phyloP scores from a whole-genome alignment of 2,888 invertebrate genomes.

The Leptinotarsa tumamoca region DNA sequence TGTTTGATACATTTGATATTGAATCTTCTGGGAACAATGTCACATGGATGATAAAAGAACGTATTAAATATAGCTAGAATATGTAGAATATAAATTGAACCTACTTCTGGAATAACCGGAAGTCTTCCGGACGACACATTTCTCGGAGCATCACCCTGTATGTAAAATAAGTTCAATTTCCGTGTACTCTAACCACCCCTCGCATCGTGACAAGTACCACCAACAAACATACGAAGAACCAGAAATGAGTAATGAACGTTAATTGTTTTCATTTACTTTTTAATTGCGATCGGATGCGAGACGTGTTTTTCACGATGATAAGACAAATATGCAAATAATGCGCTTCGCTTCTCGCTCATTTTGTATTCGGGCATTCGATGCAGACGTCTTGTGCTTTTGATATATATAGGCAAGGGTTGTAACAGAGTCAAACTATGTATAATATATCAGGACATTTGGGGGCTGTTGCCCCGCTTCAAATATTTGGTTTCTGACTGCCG shows the following conservation, averaged over 20 bases:
- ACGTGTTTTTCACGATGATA: slow-evolving; percentile 28
- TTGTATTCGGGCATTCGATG: slow-evolving; percentile 29
- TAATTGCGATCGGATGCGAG: slow-evolving; percentile 30
- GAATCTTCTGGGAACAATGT: no score
- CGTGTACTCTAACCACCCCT: slow-evolving; percentile 7
- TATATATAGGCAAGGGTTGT: slow-evolving; percentile 29
- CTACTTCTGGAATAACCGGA: no score
- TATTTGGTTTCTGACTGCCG: no score
- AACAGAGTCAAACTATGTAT: slow-evolving; percentile 21
- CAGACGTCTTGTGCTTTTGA: slow-evolving; percentile 33
- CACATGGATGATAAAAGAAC: no score
- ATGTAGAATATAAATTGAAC: no score
- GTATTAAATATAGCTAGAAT: no score
- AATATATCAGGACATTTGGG: background rate
- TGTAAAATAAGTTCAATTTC: background rate
- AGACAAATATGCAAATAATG: slow-evolving; percentile 36
- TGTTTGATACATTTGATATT: no score
- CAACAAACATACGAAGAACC: slow-evolving; percentile 29
- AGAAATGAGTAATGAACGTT: slow-evolving; percentile 40
- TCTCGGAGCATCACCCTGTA: background rate
- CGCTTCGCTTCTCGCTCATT: slow-evolving; percentile 26
- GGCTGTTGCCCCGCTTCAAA: background rate
- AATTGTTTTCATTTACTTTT: slow-evolving; percentile 42
- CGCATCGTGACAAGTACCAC: slow-evolving; percentile 19
- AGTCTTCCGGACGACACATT: background rate